phyloP scores from a whole-genome alignment of 2,888 invertebrate genomes.

The Tethea ocularis region DNA sequence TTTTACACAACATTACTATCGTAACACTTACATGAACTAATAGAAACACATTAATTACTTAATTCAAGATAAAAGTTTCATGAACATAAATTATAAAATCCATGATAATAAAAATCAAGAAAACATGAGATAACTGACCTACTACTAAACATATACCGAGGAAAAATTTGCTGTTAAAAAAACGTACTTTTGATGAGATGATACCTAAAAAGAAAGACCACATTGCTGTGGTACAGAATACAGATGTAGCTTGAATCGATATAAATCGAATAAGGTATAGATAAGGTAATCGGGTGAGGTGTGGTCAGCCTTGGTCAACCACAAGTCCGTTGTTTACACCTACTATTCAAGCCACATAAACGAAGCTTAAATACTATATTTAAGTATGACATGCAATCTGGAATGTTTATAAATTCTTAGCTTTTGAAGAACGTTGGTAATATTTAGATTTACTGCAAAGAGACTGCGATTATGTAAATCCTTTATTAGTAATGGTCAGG shows the following conservation, averaged over 20 bases:
- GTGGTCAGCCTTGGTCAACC: slow-evolving; percentile 58
- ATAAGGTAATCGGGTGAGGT: slow-evolving; percentile 51
- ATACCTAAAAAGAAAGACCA: slow-evolving; percentile 8
- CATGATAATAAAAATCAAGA: no score
- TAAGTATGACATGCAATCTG: background rate
- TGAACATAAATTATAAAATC: no score
- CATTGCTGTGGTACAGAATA: slow-evolving; percentile 26
- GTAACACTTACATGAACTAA: background rate
- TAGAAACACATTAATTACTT: no score
- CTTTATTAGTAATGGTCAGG: no score
- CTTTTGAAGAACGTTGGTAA: background rate
- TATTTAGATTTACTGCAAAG: background rate
- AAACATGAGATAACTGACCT: no score
- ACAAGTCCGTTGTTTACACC: slow-evolving; percentile 2
- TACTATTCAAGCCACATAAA: background rate
- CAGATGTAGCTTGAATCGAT: slow-evolving; percentile 34
- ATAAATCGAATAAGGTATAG: slow-evolving; percentile 49
- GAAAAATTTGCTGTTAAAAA: no score
- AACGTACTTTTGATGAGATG: no score
- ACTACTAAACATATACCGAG: no score
- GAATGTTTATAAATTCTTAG: background rate
- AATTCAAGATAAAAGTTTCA: no score
- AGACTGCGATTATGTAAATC: no score
- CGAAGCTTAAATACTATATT: background rate
- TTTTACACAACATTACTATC: background rate